Evolutionary conservation across 2,797 vertebrate genomes (phyloP), one percentile per base, ranked within the genome.

Genomic region (Todus mexicanus): DNA sequence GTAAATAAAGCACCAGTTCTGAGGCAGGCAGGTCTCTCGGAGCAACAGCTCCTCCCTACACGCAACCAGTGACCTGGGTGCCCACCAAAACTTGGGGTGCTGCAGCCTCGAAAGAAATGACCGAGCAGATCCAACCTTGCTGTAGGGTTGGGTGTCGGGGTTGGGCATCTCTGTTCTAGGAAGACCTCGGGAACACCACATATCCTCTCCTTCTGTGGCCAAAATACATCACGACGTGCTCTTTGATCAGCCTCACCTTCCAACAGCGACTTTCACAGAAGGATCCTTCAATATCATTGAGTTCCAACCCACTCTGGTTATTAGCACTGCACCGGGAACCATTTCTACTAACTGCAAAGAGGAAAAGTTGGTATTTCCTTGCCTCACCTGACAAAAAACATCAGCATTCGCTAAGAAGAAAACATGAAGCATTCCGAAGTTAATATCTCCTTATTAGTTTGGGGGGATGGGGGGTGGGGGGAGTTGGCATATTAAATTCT

Each of bases 391-490:
- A 63, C 19, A 66, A 12, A 33, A 76, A 56, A 60, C 26, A 73
- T 14, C n/a, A 51, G 57, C 31, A 15, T 9, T 74, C 43, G 4
- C 2, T 12, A 43, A n/a, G 22, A 70, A 45, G 53, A 53, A 68
- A 68, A 51, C 40, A 63, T 4, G 1, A 51, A 80, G 27, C 31
- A 11, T 7, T 72, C 40, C 54, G 79, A 47, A 56, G 60, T 25
- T 6, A 38, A 4, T 37, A 20, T 38, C 42, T 51, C 66, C 43
- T 47, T 29, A 9, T 50, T 75, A 12, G 13, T 8, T 15, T 22
- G 37, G 23, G 5, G 2, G 42, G 23, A n/a, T n/a, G n/a, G n/a
- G n/a, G n/a, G n/a, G n/a, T n/a, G n/a, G 37, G 23, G 5, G 2
- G 42, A 21, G 31, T 5, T 4, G 56, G 37, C 37, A 38, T 8